Evolutionary conservation across 2,888 invertebrate species (phyloP).

Genomic region (Eurytoma californica): DNA sequence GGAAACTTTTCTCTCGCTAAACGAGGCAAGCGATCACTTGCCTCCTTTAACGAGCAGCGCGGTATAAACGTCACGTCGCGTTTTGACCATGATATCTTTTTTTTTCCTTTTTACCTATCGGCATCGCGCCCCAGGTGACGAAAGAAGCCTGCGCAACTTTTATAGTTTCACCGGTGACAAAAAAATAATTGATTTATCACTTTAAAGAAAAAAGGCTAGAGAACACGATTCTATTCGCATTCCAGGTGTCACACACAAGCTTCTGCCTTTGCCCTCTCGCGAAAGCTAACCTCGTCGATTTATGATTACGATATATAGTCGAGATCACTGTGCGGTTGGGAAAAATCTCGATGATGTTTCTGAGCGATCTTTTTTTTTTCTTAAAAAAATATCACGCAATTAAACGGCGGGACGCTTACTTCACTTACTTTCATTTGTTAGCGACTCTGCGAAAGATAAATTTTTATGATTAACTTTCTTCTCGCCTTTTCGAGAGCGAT

Average conservation of each 20-base stretch:
- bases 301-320: conserved; percentile 39
- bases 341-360: conserved; percentile 34
- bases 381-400: conserved; percentile 14
- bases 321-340: conserved; percentile 40
- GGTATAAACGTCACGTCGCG: conserved; percentile 15
- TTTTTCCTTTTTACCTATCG: background rate
- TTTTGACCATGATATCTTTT: conserved; percentile 36
- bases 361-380: conserved; percentile 17
- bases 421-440: conserved; percentile 38
- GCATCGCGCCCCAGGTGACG: background rate
- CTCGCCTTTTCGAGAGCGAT: conserved; percentile 35
- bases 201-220: conserved; percentile 5
- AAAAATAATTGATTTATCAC: background rate
- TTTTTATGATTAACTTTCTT: conserved; percentile 27
- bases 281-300: conserved; percentile 55
- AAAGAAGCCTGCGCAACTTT: conserved; percentile 11
- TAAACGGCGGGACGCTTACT: conserved; percentile 24
- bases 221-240: conserved; percentile 23
- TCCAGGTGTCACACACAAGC: conserved; percentile 47
- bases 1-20: no score
- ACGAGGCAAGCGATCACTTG: no score
- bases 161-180: background rate
- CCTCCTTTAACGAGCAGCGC: no score
- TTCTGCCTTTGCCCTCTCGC: conserved; percentile 55
- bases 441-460: conserved; percentile 32